Conservation (phyloP, 2,888 invertebrate species). For the Phaedon cochleariae region DNA sequence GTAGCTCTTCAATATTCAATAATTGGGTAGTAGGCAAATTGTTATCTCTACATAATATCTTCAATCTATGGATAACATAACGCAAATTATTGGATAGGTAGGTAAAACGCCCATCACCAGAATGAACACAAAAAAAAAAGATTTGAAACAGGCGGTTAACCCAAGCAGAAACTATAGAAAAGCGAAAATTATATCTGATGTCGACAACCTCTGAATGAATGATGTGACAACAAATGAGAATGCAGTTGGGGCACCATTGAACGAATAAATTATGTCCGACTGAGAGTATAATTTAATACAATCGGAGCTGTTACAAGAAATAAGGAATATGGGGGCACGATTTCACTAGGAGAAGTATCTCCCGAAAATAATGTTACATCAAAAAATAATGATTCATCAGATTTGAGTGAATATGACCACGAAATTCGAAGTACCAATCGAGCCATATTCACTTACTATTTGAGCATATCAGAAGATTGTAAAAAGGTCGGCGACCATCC, state of each 20-base stretch:
- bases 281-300: too few relatives aligned
- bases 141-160: background rate
- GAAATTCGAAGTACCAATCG: too few relatives aligned
- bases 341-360: background rate
- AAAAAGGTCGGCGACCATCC: too few relatives aligned
- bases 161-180: background rate
- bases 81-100: too few relatives aligned
- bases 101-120: background rate
- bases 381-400: background rate
- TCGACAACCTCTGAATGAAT: background rate
- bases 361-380: background rate
- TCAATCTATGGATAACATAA: too few relatives aligned
- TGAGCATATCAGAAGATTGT: too few relatives aligned
- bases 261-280: too few relatives aligned
- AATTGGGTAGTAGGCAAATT: too few relatives aligned
- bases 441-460: too few relatives aligned
- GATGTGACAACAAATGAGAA: background rate
- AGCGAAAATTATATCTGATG: conserved; percentile 3
- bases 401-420: background rate
- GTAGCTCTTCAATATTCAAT: too few relatives aligned
- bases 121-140: conserved; percentile 1
- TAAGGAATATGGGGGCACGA: background rate
- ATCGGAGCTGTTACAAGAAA: background rate
- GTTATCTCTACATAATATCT: too few relatives aligned
- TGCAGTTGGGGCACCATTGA: background rate